A percentile compares a stretch with the other conserved stretches of the same genome.
These are phyloP conservation scores for Drosophila sordidapex DNA, from an alignment of 2,888 invertebrate species.

Conservation along the genomic window DNA sequence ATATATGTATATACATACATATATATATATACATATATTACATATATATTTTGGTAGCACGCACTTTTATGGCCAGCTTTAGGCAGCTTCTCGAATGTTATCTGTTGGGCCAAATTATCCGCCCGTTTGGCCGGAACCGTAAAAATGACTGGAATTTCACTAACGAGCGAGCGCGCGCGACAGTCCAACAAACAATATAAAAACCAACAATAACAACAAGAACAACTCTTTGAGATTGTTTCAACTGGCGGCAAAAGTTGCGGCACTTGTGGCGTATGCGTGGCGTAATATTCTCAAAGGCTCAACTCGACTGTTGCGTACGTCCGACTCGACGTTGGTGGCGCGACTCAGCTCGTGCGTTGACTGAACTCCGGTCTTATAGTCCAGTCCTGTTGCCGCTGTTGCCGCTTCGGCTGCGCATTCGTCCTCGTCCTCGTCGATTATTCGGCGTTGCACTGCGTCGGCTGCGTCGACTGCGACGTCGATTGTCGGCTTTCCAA, in stretches of 20 bases:
- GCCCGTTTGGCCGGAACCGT: conserved; percentile 31
- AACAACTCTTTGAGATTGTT: conserved; percentile 33
- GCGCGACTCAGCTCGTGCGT: conserved; percentile 72
- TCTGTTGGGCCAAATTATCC: conserved; percentile 53
- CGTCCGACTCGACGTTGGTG: conserved; percentile 63
- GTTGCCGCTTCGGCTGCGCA: conserved; percentile 44
- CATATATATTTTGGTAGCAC: conserved; percentile 59
- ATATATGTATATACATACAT: conserved; percentile 38
- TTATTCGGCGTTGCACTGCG: conserved; percentile 45
- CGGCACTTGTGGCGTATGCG: conserved; percentile 61
- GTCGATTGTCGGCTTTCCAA: conserved; percentile 42
- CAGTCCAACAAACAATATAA: conserved; percentile 6
- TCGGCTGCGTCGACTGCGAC: conserved; percentile 26
- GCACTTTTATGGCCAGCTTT: conserved; percentile 67
- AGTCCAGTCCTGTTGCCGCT: conserved; percentile 56
- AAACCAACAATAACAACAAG: conserved; percentile 6
- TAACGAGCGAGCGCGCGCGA: conserved; percentile 61
- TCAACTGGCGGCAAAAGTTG: conserved; percentile 30
- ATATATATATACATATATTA: not conserved
- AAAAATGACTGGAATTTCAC: conserved; percentile 50
- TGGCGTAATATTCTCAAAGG: conserved; percentile 46
- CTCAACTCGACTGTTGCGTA: conserved; percentile 22
- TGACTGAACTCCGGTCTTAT: conserved; percentile 60
- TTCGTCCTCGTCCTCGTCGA: conserved; percentile 25
- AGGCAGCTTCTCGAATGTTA: conserved; percentile 17